Evolutionary conservation across 2,797 vertebrate species (phyloP), one percentile per base, ranked within the genome.

Genomic region (Lagorchestes hirsutus): DNA sequence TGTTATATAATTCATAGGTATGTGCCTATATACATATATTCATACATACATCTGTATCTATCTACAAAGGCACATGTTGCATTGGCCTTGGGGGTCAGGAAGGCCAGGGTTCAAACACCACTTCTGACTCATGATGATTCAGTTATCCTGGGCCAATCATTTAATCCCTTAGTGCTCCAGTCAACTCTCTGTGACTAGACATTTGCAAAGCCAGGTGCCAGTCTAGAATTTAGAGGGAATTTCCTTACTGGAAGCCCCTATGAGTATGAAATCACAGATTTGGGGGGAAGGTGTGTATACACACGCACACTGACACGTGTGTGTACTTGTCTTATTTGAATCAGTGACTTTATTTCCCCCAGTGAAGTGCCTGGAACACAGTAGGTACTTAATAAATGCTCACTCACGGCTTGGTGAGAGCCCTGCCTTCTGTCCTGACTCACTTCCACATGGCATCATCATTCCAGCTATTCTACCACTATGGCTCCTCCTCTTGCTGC

Each of bases 341-440:
- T 87, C 40, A 27, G n/a, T 82, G 74, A 82, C 74, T 82, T 82
- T 82, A 40, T 82, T 46, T 82, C 40, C 74, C n/a, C 74, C 40
- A 46, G 24, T 10, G 67, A 40, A 40, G n/a, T 46, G 18, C n/a
- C 18, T 46, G 40, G 24, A 50, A 27, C 22, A 50, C 6, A 27
- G 74, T 27, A 87, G 74, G 40, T 27, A 10, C 40, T 87, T 82
- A 46, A 22, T 82, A 24, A 24, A 10, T 82, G 67, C 67, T 24
- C 22, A 27, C 1, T 10, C 18, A 27, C 27, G 67, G 18, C n/a
- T 9, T 67, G 34, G 29, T 59, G 12, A 22, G 40, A 46, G 22
- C 3, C 5, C 74, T 5, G n/a, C 22, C 24, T 46, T 27, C 74
- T 82, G 9, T 10, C 0, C 96, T 98, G 97, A 97, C 96, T 96